Evolutionary conservation across 2,888 invertebrate species (phyloP), one percentile per base, ranked within the genome.

Genomic region (Caenorhabditis panamensis): DNA sequence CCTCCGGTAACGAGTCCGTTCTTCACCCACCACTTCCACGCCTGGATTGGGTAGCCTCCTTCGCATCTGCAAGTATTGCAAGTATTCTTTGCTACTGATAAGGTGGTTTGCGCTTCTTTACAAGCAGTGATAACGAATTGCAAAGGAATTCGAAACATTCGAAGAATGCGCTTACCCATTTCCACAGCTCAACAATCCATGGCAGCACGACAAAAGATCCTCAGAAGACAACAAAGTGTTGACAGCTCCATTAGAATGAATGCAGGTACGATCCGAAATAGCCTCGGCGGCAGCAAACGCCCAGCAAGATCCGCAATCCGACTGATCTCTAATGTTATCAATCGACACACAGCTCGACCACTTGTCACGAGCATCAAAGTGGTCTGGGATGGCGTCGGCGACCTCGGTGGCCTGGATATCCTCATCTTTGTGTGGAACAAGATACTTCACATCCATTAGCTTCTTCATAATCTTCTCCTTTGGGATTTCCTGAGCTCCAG

Each of bases 1-100:
- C 96, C 96, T 36, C 96, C 96, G 63, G 95, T 95, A 0, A 96
- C 96, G 56, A 96, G 92, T 1, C 96, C 96, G 66, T 93, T 93
- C 73, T 93, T 93, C 24, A 94, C 94, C 95, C 95, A 96, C 91
- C 95, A 95, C 63, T 93, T 92, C 96, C 96, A 96, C 9, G 96
- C 96, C 16, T 94, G 93, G 0, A 94, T 94, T 3, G 94, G 94
- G 91, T 94, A 94, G 2, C 96, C 96, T 22, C 96, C 96, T 89
- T 94, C 94, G 91, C 95, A 95, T 64, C 84, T 75, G 72, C 16
- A 68, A 63, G n/a, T 9, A 31, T 31, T 6, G n/a, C n/a, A n/a
- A n/a, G n/a, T n/a, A 31, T 31, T 9, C 4, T 31, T 31, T 6
- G 4, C 31, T 6, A 9, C 31, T 31, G 31, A 31, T 31, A 31